Conservation (phyloP, 2,888 invertebrate species). For the Diaphora mendica region DNA sequence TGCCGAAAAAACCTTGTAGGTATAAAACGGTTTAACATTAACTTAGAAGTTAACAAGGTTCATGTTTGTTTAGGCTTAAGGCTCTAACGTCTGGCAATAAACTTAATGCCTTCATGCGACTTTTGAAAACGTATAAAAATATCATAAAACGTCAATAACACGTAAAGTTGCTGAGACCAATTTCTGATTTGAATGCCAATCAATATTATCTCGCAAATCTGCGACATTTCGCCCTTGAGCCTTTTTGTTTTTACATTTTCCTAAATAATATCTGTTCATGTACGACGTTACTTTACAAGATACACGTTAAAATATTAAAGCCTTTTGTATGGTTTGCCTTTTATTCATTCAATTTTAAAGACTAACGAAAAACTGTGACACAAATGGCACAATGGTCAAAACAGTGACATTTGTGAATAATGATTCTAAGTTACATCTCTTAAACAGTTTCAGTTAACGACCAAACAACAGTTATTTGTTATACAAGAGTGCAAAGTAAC, state of each 20-base stretch:
- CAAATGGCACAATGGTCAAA: constrained; percentile 3
- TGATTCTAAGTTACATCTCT: background rate
- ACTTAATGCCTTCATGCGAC: constrained; percentile 35
- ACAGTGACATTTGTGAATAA: too few species aligned
- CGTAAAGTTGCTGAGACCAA: constrained; percentile 24
- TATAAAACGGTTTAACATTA: constrained; percentile 52
- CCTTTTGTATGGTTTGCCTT: background rate
- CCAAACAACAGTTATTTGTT: too few species aligned
- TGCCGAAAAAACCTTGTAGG: constrained; percentile 46
- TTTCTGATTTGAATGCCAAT: constrained; percentile 38
- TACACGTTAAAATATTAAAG: background rate
- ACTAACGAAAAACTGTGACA: background rate
- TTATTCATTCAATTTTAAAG: background rate
- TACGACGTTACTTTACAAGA: background rate
- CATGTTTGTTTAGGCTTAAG: constrained; percentile 35
- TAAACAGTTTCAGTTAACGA: constrained; percentile 2
- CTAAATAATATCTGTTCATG: constrained; percentile 2
- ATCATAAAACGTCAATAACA: constrained; percentile 38
- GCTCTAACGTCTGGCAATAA: constrained; percentile 27
- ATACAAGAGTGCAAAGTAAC: too few species aligned
- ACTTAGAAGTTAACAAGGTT: constrained; percentile 36
- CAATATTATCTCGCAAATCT: constrained; percentile 34
- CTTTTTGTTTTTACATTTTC: constrained; percentile 7
- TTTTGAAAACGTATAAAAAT: constrained; percentile 43
- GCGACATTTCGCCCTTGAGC: constrained; percentile 11